phyloP scores from a whole-genome alignment of 2,797 vertebrate species.

The Eulemur rubriventer region DNA sequence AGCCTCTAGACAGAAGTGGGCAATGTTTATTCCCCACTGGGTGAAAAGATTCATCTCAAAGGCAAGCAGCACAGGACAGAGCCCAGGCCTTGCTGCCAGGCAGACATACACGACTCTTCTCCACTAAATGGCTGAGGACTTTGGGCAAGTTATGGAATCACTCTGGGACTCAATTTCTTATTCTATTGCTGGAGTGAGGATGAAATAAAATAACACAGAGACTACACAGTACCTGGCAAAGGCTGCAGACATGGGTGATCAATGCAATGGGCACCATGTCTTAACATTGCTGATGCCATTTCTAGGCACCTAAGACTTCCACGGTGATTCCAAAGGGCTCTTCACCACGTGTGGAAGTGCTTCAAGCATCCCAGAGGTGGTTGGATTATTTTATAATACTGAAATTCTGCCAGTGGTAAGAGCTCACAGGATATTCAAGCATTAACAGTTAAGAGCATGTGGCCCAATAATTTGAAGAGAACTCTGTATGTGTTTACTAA shows the following conservation, averaged over 20 bases:
- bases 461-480: background rate
- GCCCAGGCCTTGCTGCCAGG: background rate
- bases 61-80: background rate
- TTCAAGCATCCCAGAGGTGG: background rate
- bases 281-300: background rate
- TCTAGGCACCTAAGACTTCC: background rate
- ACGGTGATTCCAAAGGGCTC: background rate
- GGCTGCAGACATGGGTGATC: no score
- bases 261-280: background rate
- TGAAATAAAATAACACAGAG: background rate
- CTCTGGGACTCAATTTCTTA: background rate
- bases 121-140: background rate
- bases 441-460: background rate
- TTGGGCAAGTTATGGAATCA: background rate
- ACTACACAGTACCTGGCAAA: background rate
- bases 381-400: background rate
- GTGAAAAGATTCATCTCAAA: background rate
- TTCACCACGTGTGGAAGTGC: background rate
- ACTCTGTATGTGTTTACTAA: background rate
- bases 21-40: background rate
- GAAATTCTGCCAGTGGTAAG: background rate
- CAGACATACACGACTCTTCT: background rate
- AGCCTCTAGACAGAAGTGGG: background rate
- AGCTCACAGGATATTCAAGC: background rate
- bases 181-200: background rate